These are phyloP conservation scores for Orycteropus afer DNA, from an alignment of 2,113 vertebrate genomes.

Conservation along the genomic window DNA sequence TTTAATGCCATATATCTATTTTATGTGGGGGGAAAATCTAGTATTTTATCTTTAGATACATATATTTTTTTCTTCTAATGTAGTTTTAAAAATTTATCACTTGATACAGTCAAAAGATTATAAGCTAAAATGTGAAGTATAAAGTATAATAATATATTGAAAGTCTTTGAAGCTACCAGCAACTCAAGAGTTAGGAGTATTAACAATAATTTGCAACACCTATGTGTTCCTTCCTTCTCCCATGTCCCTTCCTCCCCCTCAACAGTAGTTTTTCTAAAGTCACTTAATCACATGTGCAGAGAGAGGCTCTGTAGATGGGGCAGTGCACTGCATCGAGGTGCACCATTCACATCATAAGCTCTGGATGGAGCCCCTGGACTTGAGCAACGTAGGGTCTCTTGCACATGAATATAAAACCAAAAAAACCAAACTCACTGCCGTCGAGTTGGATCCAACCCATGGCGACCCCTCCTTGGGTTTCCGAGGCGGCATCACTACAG, in stretches of 20 bases:
- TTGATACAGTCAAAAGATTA: neutral
- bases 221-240: neutral
- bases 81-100: neutral
- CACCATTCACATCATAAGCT: neutral
- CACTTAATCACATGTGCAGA: neutral
- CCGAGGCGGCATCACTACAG: too few relatives aligned
- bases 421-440: too few relatives aligned
- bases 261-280: neutral
- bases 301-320: neutral
- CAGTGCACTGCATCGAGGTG: neutral
- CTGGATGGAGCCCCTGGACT: neutral
- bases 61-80: neutral
- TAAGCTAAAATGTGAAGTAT: neutral
- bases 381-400: neutral
- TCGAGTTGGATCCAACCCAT: too few relatives aligned
- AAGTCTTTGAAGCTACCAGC: neutral
- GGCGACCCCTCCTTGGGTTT: too few relatives aligned
- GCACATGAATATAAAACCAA: too few relatives aligned
- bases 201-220: neutral
- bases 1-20: neutral
- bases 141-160: neutral
- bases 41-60: neutral
- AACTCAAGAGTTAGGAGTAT: neutral
- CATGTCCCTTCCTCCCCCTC: neutral
- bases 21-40: neutral